Evolutionary conservation across 2,888 invertebrate genomes (phyloP).

Genomic region (Tridacna crocea): DNA sequence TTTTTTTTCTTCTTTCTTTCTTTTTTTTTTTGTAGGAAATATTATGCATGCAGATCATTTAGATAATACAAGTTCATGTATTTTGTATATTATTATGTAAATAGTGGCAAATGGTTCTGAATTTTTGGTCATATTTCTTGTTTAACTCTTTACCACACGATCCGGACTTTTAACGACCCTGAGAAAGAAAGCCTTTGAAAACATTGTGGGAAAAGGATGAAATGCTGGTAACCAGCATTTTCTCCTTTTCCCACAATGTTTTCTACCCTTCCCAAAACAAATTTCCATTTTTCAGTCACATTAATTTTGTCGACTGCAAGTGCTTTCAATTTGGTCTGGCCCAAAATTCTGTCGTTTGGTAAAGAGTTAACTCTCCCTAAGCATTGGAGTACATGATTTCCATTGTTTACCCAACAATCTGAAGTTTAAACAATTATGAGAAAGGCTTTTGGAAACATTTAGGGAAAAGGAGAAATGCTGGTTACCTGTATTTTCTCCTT

Average conservation of each 20-base stretch:
- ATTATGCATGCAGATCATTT: background rate
- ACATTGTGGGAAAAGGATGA: no score
- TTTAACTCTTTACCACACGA: no score
- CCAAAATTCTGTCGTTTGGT: background rate
- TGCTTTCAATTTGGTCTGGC: background rate
- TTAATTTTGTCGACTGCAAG: background rate
- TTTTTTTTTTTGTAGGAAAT: background rate
- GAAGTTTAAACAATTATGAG: no score
- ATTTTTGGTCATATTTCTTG: background rate
- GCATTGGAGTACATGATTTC: no score
- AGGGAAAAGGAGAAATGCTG: background rate
- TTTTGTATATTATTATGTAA: slow-evolving; percentile 7
- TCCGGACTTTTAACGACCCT: background rate
- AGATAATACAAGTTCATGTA: background rate
- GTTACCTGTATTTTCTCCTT: background rate
- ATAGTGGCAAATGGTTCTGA: background rate
- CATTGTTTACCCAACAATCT: no score
- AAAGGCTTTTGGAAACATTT: background rate
- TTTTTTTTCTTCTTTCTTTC: background rate
- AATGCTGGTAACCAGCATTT: no score
- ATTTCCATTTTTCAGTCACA: background rate
- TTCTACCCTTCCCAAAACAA: no score
- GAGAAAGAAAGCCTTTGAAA: no score
- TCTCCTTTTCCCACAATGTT: no score
- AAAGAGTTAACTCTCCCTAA: background rate